These are phyloP conservation scores for Ischnus inquisitorius DNA, from an alignment of 2,888 invertebrate species.

Conservation along the genomic window DNA sequence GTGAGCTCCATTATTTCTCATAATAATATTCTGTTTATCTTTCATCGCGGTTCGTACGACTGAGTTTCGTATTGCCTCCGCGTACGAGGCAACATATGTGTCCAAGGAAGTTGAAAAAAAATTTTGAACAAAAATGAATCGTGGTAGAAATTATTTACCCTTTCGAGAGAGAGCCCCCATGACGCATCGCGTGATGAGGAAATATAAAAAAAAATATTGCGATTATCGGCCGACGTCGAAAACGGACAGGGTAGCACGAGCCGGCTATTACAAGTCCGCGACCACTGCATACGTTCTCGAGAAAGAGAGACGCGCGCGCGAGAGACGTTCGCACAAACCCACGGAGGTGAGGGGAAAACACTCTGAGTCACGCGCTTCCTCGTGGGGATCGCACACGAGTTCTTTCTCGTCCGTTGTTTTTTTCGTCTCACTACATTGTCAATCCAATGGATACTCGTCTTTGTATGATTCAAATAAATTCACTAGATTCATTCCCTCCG, in stretches of 20 bases:
- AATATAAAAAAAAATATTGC: neutral
- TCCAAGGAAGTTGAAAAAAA: neutral
- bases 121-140: neutral
- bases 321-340: conserved; percentile 3
- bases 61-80: neutral
- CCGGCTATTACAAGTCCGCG: conserved; percentile 32
- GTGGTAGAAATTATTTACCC: neutral
- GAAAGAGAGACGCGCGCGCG: conserved; percentile 7
- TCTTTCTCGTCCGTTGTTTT: neutral
- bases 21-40: conserved; percentile 31
- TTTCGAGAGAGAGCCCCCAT: neutral
- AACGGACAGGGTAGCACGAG: conserved; percentile 30
- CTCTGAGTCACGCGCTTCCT: conserved; percentile 22
- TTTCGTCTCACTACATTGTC: neutral
- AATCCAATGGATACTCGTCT: neutral
- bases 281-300: conserved; percentile 23
- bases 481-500: neutral
- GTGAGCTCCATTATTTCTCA: conserved; percentile 15
- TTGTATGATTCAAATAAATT: neutral
- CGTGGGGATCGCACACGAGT: conserved; percentile 5
- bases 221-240: conserved; percentile 19
- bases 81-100: conserved; percentile 5
- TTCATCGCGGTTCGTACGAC: conserved; percentile 4
- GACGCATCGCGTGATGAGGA: conserved; percentile 13
- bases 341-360: conserved; percentile 11